phyloP scores from a whole-genome alignment of 2,888 invertebrate species.

The Incurvaria masculella region DNA sequence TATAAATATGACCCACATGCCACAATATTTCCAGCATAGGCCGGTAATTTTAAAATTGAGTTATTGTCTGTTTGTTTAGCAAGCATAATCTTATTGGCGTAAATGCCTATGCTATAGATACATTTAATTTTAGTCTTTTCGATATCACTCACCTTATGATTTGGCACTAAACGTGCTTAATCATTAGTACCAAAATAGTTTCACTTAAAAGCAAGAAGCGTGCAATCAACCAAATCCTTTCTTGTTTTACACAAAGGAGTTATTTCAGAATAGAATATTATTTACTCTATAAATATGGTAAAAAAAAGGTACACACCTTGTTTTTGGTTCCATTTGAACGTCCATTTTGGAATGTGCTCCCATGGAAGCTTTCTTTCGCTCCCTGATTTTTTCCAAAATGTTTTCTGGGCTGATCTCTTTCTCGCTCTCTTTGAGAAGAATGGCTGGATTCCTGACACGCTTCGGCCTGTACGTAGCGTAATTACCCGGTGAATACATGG shows the following conservation, averaged over 20 bases:
- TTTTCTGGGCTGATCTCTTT: constrained; percentile 51
- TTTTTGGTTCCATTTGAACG: constrained; percentile 37
- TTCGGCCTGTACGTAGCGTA: constrained; percentile 52
- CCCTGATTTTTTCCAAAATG: constrained; percentile 49
- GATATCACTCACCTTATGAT: too few relatives aligned
- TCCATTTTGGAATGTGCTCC: constrained; percentile 44
- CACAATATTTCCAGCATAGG: too few relatives aligned
- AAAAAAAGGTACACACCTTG: constrained; percentile 46
- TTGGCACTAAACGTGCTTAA: too few relatives aligned
- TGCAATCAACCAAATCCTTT: constrained; percentile 46
- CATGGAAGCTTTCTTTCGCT: constrained; percentile 48
- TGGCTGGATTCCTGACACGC: constrained; percentile 47
- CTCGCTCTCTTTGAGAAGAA: constrained; percentile 49
- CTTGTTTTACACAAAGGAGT: constrained; percentile 41
- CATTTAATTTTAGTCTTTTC: too few relatives aligned
- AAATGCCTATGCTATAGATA: too few relatives aligned
- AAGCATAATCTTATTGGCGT: too few relatives aligned
- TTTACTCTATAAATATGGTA: constrained; percentile 38
- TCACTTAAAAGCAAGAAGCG: constrained; percentile 52
- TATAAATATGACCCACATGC: too few relatives aligned
- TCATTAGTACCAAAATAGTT: constrained; percentile 51
- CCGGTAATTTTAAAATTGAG: too few relatives aligned
- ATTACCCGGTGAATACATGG: constrained; percentile 48
- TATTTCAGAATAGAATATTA: constrained; percentile 34
- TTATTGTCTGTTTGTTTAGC: too few relatives aligned